These are phyloP conservation scores for Isoperla grammatica DNA, from an alignment of 2,888 invertebrate genomes.

Conservation along the genomic window DNA sequence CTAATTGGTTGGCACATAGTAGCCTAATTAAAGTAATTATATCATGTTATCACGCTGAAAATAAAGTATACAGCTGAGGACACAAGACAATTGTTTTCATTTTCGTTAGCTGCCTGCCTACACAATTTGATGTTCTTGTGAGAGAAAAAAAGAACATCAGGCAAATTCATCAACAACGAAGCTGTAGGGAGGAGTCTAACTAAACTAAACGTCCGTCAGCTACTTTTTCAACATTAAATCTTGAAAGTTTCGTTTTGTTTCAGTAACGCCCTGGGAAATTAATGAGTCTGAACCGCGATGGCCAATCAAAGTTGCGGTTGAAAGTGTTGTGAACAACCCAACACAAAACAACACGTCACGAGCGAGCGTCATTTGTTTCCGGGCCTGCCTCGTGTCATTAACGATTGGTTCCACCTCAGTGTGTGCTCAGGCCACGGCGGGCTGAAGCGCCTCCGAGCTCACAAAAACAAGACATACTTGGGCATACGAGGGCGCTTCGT, in stretches of 20 bases:
- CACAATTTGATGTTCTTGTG: too few species aligned
- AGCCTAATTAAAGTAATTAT: too few species aligned
- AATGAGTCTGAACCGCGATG: neutral
- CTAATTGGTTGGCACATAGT: too few species aligned
- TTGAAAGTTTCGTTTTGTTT: slow-evolving; percentile 1
- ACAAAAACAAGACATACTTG: too few species aligned
- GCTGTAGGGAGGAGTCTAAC: neutral
- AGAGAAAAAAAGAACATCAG: neutral
- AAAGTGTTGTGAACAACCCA: slow-evolving; percentile 15
- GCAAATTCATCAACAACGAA: neutral
- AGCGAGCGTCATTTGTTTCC: too few species aligned
- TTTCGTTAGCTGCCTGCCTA: too few species aligned
- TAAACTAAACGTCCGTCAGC: too few species aligned
- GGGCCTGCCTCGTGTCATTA: slow-evolving; percentile 19
- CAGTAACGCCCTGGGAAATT: neutral
- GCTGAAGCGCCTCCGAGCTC: too few species aligned
- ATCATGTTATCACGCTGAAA: too few species aligned
- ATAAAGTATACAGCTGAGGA: too few species aligned
- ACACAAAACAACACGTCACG: slow-evolving; percentile 21
- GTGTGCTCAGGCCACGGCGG: neutral
- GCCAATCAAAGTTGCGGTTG: slow-evolving; percentile 15
- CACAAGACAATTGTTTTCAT: too few species aligned
- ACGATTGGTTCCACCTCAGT: slow-evolving; percentile 25
- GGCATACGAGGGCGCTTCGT: too few species aligned
- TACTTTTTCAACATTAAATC: neutral